phyloP scores from a whole-genome alignment of 53 echinoderm and acorn worm genomes.

The Stichopus horrens region DNA sequence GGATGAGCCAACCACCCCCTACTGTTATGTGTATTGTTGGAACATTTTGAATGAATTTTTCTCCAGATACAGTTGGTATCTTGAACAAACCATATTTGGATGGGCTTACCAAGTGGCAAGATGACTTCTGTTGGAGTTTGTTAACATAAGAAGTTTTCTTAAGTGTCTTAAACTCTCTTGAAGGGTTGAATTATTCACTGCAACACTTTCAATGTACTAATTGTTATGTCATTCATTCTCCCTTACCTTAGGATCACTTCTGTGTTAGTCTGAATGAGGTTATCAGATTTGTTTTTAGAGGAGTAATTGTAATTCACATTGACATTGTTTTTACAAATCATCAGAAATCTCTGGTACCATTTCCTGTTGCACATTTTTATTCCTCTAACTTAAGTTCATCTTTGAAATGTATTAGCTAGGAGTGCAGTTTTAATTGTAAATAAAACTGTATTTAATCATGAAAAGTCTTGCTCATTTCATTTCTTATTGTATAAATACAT shows the following conservation, averaged over 20 bases:
- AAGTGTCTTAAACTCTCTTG: no score
- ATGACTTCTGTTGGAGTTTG: no score
- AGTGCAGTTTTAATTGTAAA: slow-evolving; percentile 34
- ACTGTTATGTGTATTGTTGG: no score
- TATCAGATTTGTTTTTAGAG: neutral
- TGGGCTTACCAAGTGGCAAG: no score
- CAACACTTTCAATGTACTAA: neutral
- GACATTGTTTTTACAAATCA: neutral
- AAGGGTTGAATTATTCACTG: neutral
- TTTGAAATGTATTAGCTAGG: slow-evolving; percentile 10
- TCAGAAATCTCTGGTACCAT: neutral
- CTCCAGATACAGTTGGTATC: no score
- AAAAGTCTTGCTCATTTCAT: no score
- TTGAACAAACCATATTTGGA: no score
- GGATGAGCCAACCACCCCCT: no score
- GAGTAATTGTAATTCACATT: neutral
- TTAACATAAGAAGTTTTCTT: no score
- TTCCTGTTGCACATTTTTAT: neutral
- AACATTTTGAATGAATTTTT: no score
- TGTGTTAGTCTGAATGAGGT: neutral
- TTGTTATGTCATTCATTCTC: neutral
- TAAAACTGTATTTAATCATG: slow-evolving; percentile 14
- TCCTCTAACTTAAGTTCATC: neutral
- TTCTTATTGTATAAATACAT: no score
- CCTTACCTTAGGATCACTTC: neutral